Base-by-base conservation (phyloP, 1,140 invertebrate genomes). In the Euglossa dilemma region DNA sequence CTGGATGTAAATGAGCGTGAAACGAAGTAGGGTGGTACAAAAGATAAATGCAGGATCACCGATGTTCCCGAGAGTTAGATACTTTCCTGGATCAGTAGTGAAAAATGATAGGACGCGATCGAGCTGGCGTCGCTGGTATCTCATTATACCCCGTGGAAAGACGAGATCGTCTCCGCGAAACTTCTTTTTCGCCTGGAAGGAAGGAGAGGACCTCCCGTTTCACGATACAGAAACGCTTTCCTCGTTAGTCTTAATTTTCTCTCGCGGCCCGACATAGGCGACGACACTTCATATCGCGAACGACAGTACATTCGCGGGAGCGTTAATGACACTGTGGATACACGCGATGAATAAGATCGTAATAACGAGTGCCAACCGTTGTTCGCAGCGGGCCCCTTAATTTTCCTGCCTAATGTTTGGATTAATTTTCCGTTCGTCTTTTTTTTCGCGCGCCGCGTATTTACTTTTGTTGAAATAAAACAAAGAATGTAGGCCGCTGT, bases 341-440 rank as follows among this genome's bases (percentile, higher is more conserved):
- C 87, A 85, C 66, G 74, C 77, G 88, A 90, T 90, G 90, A 90
- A 91, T 91, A 88, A 91, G 84, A 85, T 89, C 87, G 87, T 87
- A 88, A 91, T 90, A 89, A 88, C 88, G 89, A 91, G 88, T 84
- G 77, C 82, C 69, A 81, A 28, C 76, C 82, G 80, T 87, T 89
- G 88, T 90, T 86, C n/a, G 78, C 71, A 71, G 18, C 28, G 43
- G 47, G 47, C 84, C 85, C 85, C 89, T 91, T 92, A 91, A 92
- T 92, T 92, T 92, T 91, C 89, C 90, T 90, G 91, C 88, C 89
- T 91, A 92, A 92, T 91, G 91, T 91, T 92, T 79, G 81, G 87
- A 92, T 92, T 91, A 92, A 92, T 92, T 92, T 91, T 91, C 90
- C 91, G 87, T 90, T 91, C 89, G 85, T 78, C 70, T 86, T 86